Evolutionary conservation across 2,888 invertebrate species (phyloP), one percentile per base, ranked within the genome.

Genomic region (Synergus japonicus): DNA sequence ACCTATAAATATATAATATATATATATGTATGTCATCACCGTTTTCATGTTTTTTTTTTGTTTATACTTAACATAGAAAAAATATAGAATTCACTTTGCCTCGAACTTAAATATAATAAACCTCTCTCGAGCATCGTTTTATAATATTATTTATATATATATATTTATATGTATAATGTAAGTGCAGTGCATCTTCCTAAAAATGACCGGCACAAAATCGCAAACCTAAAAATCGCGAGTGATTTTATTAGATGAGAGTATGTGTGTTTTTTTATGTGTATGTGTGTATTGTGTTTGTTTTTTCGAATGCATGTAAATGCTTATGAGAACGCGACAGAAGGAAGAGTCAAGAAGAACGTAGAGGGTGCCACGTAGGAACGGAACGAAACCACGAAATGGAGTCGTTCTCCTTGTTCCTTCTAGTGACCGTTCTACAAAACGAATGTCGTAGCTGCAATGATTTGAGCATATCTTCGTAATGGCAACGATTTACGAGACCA

Each of bases 41-140:
- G 82, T 86, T 83, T 83, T 86, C 81, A 83, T 83, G 84, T 81
- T 83, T 82, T 84, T 84, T 85, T 81, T 85, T 83, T 83, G 84
- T 88, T 89, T 88, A 91, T 90, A 90, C 90, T 90, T 90, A 91
- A 91, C 90, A 91, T 91, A 91, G 91, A 92, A 91, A 91, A 92
- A 91, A 92, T 91, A 92, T 91, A 92, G 89, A 92, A 91, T 91
- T 89, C 87, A 90, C 87, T 91, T 92, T 91, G 89, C 88, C 87
- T 89, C 87, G 89, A 91, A 92, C 91, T 90, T 90, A 92, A 91
- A 91, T 89, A 89, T 88, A 91, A 91, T 89, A 90, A 90, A 91
- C 87, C 83, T 90, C 82, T 86, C 81, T 84, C 85, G 85, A 86
- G 84, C 85, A 83, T 87, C 84, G 85, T 87, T 86, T 84, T 80